phyloP scores from a whole-genome alignment of 2,113 vertebrate species.

The Megalops atlanticus region DNA sequence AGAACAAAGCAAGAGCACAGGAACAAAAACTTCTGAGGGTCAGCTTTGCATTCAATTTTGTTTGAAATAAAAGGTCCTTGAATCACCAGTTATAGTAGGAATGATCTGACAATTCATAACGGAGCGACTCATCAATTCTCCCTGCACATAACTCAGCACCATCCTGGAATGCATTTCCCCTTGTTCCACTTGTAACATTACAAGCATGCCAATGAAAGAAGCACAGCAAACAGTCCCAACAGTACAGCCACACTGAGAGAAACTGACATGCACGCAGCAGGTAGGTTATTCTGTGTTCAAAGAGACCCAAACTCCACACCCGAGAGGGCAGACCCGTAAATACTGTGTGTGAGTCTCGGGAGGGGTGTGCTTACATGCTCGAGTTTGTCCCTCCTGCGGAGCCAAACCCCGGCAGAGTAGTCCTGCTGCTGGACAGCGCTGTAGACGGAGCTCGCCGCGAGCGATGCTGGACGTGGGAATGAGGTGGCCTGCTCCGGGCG shows the following conservation, averaged over 20 bases:
- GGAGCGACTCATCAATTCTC: constrained; percentile 11
- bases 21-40: not conserved
- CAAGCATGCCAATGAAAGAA: not conserved
- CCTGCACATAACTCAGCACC: not conserved
- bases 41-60: not conserved
- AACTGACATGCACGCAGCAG: not conserved
- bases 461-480: not conserved
- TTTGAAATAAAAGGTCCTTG: too few species aligned
- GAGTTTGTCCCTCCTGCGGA: constrained; percentile 85
- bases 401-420: constrained; percentile 89
- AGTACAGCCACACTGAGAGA: not conserved
- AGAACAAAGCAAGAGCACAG: not conserved
- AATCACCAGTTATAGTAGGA: not conserved
- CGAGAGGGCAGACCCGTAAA: too few species aligned
- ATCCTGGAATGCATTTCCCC: not conserved
- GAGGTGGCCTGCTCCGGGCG: not conserved
- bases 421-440: constrained; percentile 87
- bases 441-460: constrained; percentile 72
- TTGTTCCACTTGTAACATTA: not conserved
- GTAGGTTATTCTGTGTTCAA: not conserved
- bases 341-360: too few species aligned
- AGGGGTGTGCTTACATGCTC: constrained; percentile 80
- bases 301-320: too few species aligned
- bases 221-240: not conserved
- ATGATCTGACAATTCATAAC: too few species aligned